Base-by-base conservation (phyloP, 1,140 invertebrate species). In the Drosophila lowei region DNA sequence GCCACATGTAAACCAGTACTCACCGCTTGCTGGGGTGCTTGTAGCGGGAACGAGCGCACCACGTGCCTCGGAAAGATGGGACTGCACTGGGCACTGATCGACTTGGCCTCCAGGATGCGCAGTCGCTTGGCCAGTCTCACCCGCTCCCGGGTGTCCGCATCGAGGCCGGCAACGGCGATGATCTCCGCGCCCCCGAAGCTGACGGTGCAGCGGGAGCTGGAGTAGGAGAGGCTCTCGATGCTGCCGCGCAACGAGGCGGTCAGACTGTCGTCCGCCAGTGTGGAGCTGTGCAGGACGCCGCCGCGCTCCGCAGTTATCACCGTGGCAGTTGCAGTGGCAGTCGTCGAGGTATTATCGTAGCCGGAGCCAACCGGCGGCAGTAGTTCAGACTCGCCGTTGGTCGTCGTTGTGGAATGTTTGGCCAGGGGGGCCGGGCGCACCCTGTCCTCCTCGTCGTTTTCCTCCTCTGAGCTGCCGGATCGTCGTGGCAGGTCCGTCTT, bases 61-160 rank as follows among this genome's bases (percentile, higher is more conserved):
- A 83, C 71, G 50, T 89, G 89, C 53, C 89, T 76, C 23, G 85
- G 85, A 44, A 91, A 84, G 41, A 90, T 81, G 43, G 90, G 90
- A 50, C 90, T 91, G 46, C 90, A 91, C 54, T 91, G 90, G 23
- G 90, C 90, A 34, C 90, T 91, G 5, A 91, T 91, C 5, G 90
- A 91, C 42, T 89, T 90, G 13, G 90, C 90, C 49, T 91, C 90
- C 23, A 91, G 67, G 11, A 91, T 81, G 34, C 86, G 89, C 52
- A 90, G 58, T 7, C 89, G 55, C 49, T 86, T 86, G 52, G 79
- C 79, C 18, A 90, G 48, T 11, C 85, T 72, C 16, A 61, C 60
- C 1, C 78, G 73, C 7, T 90, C 89, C 2, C 86, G 57, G 6
- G 74, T 77, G 7, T 77, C 83, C 3, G 73, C 59, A 43, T 90